Evolutionary conservation across 2,797 vertebrate species (phyloP).

Genomic region (Tenualosa thibaudeaui): DNA sequence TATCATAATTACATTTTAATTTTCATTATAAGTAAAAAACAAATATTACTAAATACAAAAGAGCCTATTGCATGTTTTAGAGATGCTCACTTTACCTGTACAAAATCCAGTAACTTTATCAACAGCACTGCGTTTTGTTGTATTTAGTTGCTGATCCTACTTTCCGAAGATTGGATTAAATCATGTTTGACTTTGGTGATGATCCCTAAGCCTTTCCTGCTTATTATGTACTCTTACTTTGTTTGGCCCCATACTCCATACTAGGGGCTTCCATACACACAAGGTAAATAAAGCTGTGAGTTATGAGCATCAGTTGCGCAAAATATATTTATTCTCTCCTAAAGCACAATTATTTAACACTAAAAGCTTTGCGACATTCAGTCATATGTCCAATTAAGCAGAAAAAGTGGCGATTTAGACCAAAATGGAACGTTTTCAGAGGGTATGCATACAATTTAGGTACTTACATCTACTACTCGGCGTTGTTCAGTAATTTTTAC

Average conservation of each 20-base stretch:
- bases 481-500: background rate
- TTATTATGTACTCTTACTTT: conserved; percentile 2
- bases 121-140: background rate
- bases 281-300: background rate
- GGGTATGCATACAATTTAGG: background rate
- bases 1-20: background rate
- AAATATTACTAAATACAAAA: background rate
- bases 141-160: background rate
- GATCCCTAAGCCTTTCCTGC: conserved; percentile 5
- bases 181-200: conserved; percentile 19
- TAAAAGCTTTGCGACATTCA: background rate
- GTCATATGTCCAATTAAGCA: background rate
- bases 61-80: background rate
- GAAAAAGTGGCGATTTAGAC: background rate
- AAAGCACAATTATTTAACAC: background rate
- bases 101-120: background rate
- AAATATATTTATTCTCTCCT: background rate
- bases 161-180: background rate
- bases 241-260: background rate
- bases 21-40: background rate
- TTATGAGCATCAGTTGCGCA: background rate
- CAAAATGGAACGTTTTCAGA: background rate
- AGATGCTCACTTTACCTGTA: background rate
- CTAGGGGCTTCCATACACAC: background rate
- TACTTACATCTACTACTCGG: background rate